A percentile compares a stretch with the other conserved stretches of the same genome.
Conservation (phyloP, 2,113 vertebrate genomes). For the Sakesphorus luctuosus region DNA sequence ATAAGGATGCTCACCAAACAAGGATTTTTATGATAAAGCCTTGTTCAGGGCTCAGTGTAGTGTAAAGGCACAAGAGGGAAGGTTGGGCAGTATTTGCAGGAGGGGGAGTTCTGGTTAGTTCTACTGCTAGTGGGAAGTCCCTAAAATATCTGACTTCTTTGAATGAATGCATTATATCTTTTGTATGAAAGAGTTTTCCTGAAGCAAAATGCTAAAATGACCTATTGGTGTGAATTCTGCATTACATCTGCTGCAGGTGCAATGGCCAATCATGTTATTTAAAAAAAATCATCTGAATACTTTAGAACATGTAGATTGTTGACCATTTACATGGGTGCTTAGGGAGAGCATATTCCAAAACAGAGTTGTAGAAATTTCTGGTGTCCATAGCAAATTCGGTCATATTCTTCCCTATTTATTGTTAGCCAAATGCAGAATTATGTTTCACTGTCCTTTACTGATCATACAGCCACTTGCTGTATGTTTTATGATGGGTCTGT, state of each 20-base stretch:
- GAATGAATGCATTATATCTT: background rate
- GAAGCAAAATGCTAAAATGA: background rate
- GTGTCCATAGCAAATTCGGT: background rate
- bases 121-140: background rate
- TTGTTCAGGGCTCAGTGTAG: background rate
- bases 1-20: background rate
- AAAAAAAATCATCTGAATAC: background rate
- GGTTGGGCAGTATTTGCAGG: background rate
- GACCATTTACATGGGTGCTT: background rate
- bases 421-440: background rate
- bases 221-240: background rate
- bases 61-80: background rate
- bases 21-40: background rate
- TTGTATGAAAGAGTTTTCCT: background rate
- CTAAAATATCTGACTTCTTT: background rate
- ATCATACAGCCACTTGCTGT: background rate
- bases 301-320: background rate
- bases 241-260: background rate
- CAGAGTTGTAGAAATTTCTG: background rate
- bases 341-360: background rate
- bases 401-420: background rate
- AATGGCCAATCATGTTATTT: background rate
- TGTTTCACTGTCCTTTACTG: background rate
- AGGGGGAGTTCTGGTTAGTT: background rate
- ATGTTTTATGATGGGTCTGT: background rate